Evolutionary conservation across 2,797 vertebrate genomes (phyloP).

Genomic region (Clangula hyemalis): DNA sequence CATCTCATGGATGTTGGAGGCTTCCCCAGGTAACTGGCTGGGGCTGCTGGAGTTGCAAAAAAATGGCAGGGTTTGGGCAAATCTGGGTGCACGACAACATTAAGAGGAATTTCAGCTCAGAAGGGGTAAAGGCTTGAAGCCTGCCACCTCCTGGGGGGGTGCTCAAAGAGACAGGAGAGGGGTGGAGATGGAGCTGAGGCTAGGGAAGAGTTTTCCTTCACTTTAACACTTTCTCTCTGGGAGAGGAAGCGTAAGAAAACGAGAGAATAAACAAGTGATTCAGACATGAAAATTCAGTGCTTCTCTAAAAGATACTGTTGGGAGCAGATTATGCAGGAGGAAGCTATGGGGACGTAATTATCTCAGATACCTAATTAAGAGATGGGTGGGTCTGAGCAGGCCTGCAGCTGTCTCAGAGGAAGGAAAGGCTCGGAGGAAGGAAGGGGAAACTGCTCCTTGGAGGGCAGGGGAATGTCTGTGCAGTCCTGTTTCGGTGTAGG

Average conservation of each 20-base stretch:
- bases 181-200: neutral
- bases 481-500: fast-evolving
- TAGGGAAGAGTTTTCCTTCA: neutral
- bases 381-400: neutral
- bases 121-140: neutral
- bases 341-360: neutral
- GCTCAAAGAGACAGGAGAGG: neutral
- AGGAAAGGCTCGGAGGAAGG: neutral
- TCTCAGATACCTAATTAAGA: neutral
- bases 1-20: neutral
- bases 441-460: neutral
- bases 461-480: neutral
- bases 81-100: neutral
- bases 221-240: neutral
- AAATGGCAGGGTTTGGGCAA: neutral
- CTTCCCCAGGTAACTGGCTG: neutral
- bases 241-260: neutral
- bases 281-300: neutral
- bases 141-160: neutral
- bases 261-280: neutral
- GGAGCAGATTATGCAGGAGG: neutral
- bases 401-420: neutral
- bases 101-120: neutral
- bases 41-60: neutral
- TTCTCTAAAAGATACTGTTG: neutral